phyloP scores from a whole-genome alignment of 2,113 vertebrate genomes.

The Orthochromis malagaraziensis region DNA sequence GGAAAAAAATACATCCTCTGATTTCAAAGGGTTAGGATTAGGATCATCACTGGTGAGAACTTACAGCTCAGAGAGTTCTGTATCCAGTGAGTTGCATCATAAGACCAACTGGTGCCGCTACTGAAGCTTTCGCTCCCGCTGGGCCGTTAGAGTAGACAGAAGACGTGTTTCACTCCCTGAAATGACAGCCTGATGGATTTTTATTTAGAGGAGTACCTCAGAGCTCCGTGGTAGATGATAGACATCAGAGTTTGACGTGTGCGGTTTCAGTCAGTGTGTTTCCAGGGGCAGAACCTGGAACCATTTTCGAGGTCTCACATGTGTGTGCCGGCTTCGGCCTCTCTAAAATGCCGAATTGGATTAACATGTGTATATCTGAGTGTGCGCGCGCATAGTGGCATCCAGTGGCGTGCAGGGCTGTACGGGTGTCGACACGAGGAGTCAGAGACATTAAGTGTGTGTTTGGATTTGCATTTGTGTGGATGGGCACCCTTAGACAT shows the following conservation, averaged over 20 bases:
- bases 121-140: background rate
- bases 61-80: background rate
- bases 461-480: constrained; percentile 46
- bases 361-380: background rate
- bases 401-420: background rate
- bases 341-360: background rate
- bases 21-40: background rate
- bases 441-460: constrained; percentile 28
- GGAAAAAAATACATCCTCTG: background rate
- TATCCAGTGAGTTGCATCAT: background rate
- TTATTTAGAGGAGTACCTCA: background rate
- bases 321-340: constrained; percentile 7
- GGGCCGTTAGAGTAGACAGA: background rate
- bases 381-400: background rate
- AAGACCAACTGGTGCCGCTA: background rate
- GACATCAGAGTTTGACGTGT: background rate
- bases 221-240: background rate
- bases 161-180: background rate
- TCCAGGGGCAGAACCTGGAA: constrained; percentile 37
- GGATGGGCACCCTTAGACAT: constrained; percentile 62
- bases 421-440: background rate
- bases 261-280: constrained; percentile 21
- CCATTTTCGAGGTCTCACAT: constrained; percentile 1
- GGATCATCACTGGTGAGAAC: background rate
- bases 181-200: background rate